A percentile compares a stretch with the other conserved stretches of the same genome.
Conservation (phyloP, 2,113 vertebrate species). For the Sarotherodon lohbergeri region DNA sequence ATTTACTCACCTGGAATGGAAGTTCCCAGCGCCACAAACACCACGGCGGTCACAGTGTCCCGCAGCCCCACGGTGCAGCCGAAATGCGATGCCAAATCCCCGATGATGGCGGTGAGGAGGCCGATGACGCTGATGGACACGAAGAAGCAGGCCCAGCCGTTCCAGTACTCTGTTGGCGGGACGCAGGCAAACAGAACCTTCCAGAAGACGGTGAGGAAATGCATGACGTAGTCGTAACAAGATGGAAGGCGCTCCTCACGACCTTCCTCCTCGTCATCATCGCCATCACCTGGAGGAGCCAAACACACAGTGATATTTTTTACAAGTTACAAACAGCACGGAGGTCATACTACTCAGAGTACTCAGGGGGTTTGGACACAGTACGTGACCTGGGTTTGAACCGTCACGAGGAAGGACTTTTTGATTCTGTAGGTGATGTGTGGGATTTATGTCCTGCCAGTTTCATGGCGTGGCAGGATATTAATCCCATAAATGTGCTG, state of each 20-base stretch:
- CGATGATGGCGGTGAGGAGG: constrained; percentile 85
- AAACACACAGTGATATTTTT: not conserved
- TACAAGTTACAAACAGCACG: accelerated
- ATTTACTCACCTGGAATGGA: constrained; percentile 82
- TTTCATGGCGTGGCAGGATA: not conserved
- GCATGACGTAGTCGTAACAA: constrained; percentile 91
- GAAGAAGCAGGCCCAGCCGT: constrained; percentile 88
- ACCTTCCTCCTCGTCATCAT: constrained; percentile 77
- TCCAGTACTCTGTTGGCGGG: constrained; percentile 89
- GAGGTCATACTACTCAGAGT: not conserved
- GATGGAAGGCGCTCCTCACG: constrained; percentile 82
- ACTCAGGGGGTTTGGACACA: not conserved
- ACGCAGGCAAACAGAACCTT: constrained; percentile 92
- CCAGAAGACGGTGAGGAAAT: constrained; percentile 93
- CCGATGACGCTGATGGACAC: constrained; percentile 86
- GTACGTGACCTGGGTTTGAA: not conserved
- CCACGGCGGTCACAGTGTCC: constrained; percentile 87
- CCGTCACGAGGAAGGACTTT: too few relatives aligned
- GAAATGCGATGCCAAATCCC: constrained; percentile 88
- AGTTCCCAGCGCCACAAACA: constrained; percentile 89
- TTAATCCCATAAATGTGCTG: not conserved
- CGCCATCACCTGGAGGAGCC: constrained; percentile 49
- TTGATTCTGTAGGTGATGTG: not conserved
- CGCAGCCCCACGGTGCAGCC: constrained; percentile 89
- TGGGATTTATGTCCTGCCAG: not conserved